Evolutionary conservation across 1,140 invertebrate genomes (phyloP).

Genomic region (Rhynchophorus ferrugineus): DNA sequence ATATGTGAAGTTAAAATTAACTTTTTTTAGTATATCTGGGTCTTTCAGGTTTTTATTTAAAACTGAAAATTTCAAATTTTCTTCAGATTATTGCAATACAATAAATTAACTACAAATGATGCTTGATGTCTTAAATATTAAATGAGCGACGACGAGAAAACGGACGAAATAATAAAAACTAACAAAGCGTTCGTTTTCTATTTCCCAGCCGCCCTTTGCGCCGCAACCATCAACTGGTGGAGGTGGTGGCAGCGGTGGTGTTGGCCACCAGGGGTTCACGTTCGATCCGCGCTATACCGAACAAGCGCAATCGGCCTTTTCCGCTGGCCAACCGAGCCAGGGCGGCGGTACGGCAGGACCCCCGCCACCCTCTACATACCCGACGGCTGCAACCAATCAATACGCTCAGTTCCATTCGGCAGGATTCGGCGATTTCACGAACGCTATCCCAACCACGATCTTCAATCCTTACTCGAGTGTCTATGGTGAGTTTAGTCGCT

Average conservation of each 20-base stretch:
- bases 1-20: too few species aligned
- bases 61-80: too few species aligned
- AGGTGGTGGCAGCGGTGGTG: too few species aligned
- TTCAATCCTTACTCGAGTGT: slow-evolving; percentile 49
- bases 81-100: too few species aligned
- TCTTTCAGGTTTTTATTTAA: too few species aligned
- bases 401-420: slow-evolving; percentile 41
- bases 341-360: background rate
- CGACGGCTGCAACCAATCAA: slow-evolving; percentile 34
- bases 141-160: too few species aligned
- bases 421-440: slow-evolving; percentile 48
- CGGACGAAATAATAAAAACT: too few species aligned
- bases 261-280: slow-evolving; percentile 14
- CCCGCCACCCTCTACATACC: slow-evolving; percentile 19
- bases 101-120: too few species aligned
- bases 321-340: background rate
- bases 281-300: slow-evolving; percentile 18
- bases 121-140: too few species aligned
- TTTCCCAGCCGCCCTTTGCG: slow-evolving; percentile 1
- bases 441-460: slow-evolving; percentile 36
- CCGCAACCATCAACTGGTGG: slow-evolving; percentile 3
- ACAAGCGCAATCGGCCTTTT: slow-evolving; percentile 11
- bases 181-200: background rate
- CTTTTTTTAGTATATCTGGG: too few species aligned
- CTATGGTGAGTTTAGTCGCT: slow-evolving; percentile 40